Evolutionary conservation across 1,140 invertebrate genomes (phyloP), one percentile per base, ranked within the genome.

Genomic region (Drosophila saltans): DNA sequence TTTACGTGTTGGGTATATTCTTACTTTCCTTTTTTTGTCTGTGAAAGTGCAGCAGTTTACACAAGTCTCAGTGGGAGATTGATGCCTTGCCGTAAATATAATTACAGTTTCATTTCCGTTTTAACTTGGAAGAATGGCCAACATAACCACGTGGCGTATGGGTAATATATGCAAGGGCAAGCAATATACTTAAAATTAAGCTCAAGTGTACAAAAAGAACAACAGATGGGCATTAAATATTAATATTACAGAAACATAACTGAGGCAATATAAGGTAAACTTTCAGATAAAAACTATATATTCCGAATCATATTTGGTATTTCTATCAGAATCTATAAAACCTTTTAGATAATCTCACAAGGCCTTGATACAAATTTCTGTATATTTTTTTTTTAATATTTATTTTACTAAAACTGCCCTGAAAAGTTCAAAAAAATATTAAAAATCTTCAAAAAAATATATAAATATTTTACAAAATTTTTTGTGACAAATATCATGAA

Each of bases 71-170:
- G 40, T 43, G 39, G 59, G 9, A 30, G 40, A 10, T 45, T 63
- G 43, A 48, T 73, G 64, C 66, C 43, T 66, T 66, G 71, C 55
- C 82, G 68, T 88, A 77, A 88, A 86, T 86, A 83, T 88, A 88
- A 88, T 86, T 77, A 80, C 67, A 77, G 64, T 82, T 88, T 82
- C 75, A 86, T 86, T 88, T 86, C 82, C 82, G 75, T 59, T 67
- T 57, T 28, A 57, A 65, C 63, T 78, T 64, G 52, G n/a, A 43
- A 72, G 57, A 77, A 81, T 67, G 66, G 58, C 62, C 55, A 67
- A 62, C 64, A 41, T 11, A 36, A 64, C 30, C 69, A 80, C 64
- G 57, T 78, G 69, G 65, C 77, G 63, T 72, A 73, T 71, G 40
- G 66, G 81, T 57, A 60, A 79, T 77, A 73, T 39, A 58, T 28